These are phyloP conservation scores for Aldrovandia affinis DNA, from an alignment of 2,797 vertebrate species.

Conservation along the genomic window DNA sequence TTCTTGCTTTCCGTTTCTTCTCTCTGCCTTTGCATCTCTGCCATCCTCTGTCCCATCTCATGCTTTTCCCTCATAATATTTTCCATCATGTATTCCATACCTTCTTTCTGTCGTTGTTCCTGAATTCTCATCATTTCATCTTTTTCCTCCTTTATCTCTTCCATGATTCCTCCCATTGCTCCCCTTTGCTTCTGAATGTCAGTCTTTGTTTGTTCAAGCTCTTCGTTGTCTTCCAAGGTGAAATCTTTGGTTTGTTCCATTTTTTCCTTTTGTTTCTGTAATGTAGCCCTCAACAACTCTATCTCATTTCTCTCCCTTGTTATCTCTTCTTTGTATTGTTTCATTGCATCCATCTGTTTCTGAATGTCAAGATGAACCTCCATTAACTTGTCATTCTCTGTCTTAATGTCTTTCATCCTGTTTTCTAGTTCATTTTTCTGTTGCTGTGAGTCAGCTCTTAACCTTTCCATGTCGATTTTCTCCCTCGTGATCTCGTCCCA, in stretches of 20 bases:
- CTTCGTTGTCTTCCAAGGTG: conserved; percentile 53
- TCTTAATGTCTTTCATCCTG: conserved; percentile 16
- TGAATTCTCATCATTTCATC: background rate
- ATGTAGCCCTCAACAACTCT: conserved; percentile 23
- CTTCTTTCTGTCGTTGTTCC: background rate
- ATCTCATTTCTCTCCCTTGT: conserved; percentile 1
- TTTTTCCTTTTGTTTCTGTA: conserved; percentile 25
- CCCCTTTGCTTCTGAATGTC: conserved; percentile 22
- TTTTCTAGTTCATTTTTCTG: background rate
- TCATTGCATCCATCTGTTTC: conserved; percentile 36
- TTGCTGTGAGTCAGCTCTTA: background rate
- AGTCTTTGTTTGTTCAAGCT: conserved; percentile 48
- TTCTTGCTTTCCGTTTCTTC: background rate
- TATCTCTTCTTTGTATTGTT: conserved; percentile 51
- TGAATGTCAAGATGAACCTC: background rate
- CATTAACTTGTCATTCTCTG: background rate
- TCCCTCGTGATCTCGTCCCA: background rate
- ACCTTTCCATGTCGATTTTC: background rate
- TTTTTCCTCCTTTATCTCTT: conserved; percentile 1
- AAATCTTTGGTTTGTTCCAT: conserved; percentile 53
- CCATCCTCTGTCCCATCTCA: background rate
- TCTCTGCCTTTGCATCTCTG: background rate
- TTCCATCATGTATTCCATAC: background rate
- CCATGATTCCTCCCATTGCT: background rate
- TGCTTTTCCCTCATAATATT: background rate